Evolutionary conservation across 2,797 vertebrate species (phyloP).

Genomic region (Corythornis leucogaster): DNA sequence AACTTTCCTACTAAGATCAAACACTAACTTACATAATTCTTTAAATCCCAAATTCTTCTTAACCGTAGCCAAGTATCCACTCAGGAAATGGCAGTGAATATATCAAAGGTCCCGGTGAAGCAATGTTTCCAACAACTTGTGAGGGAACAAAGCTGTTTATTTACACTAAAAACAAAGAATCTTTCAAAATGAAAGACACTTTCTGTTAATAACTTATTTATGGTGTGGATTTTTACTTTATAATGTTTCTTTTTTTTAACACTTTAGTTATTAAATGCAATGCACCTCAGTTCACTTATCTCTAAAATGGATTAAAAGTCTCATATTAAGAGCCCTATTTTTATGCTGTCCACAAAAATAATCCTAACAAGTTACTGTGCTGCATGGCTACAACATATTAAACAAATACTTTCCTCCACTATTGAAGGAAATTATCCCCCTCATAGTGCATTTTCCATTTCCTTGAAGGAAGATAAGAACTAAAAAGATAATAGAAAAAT

Average conservation of each 20-base stretch:
- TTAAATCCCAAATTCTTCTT: not conserved
- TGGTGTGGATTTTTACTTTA: not conserved
- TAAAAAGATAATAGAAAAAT: not conserved
- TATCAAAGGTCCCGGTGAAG: not conserved
- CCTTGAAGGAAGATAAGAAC: not conserved
- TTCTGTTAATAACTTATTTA: not conserved
- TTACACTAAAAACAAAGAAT: not conserved
- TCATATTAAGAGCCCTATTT: not conserved
- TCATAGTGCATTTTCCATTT: not conserved
- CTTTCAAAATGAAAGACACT: not conserved
- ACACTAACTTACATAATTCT: not conserved
- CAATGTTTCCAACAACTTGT: not conserved
- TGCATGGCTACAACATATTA: not conserved
- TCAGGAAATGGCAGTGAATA: not conserved
- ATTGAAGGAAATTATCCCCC: not conserved
- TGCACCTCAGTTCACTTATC: rapidly evolving
- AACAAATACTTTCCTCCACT: not conserved
- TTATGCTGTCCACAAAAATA: not conserved
- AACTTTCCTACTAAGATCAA: not conserved
- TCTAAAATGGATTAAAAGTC: not conserved
- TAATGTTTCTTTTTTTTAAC: not conserved
- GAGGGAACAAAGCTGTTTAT: not conserved
- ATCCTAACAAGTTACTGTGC: not conserved
- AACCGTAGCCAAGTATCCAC: not conserved
- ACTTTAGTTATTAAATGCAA: not conserved